Percentiles rank a stretch among this genome's conserved stretches.
Conservation (phyloP, 2,113 vertebrate species). For the Rhabdornis inornatus region DNA sequence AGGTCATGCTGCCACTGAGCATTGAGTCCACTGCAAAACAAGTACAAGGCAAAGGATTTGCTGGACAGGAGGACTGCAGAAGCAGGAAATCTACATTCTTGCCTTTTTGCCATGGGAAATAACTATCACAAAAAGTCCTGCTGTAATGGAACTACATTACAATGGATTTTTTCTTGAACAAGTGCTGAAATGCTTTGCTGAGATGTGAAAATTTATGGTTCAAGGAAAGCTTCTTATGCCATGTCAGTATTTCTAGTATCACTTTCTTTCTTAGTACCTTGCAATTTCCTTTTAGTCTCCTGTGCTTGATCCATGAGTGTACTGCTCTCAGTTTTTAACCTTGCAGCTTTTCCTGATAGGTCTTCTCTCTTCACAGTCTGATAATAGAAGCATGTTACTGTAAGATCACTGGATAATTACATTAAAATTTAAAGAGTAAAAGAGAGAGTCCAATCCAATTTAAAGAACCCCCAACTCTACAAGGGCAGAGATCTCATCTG, state of each 20-base stretch:
- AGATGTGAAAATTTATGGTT: neutral
- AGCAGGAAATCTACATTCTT: neutral
- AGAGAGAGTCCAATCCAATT: neutral
- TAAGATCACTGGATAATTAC: neutral
- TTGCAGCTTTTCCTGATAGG: conserved; percentile 78
- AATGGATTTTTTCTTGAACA: neutral
- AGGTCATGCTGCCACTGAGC: neutral
- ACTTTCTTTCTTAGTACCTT: conserved; percentile 68
- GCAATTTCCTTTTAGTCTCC: conserved; percentile 65
- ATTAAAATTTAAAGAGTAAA: neutral
- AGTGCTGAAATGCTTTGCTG: neutral
- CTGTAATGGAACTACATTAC: neutral
- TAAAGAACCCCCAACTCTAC: neutral
- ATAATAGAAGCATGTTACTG: conserved; percentile 5
- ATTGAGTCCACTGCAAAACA: neutral
- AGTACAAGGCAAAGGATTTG: neutral
- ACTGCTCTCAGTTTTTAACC: conserved; percentile 73
- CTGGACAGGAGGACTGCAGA: neutral
- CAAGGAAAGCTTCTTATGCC: neutral
- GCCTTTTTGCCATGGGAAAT: neutral
- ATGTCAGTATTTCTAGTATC: neutral
- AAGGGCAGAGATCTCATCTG: neutral
- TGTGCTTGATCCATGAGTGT: conserved; percentile 72
- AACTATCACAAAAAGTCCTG: neutral
- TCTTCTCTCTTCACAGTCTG: conserved; percentile 82